These are phyloP conservation scores for Sminthopsis crassicaudata DNA, from an alignment of 2,113 vertebrate genomes.

Conservation along the genomic window DNA sequence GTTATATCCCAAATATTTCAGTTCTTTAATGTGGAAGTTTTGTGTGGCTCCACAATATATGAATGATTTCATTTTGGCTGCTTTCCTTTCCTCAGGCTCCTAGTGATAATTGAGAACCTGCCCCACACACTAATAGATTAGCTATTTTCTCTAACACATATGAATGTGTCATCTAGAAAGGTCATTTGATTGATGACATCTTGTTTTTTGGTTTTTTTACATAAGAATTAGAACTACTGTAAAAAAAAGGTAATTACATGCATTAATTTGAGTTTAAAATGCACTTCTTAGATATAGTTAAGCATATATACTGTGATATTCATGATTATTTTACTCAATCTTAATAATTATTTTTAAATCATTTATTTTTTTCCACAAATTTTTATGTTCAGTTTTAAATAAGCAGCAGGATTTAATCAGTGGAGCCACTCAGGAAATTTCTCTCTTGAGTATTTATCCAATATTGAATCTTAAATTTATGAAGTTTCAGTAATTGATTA, in stretches of 20 bases:
- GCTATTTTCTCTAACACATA: neutral
- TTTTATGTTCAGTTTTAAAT: constrained; percentile 51
- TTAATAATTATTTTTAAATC: constrained; percentile 47
- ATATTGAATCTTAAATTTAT: constrained; percentile 11
- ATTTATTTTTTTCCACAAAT: constrained; percentile 22
- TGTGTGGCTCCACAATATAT: too few relatives aligned
- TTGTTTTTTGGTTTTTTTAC: neutral
- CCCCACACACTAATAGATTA: neutral
- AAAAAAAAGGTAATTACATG: constrained; percentile 31
- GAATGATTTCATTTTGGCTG: too few relatives aligned
- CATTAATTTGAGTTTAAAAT: constrained; percentile 29
- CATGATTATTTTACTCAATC: constrained; percentile 43
- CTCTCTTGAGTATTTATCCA: constrained; percentile 35
- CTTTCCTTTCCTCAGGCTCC: neutral
- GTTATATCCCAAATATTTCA: too few relatives aligned
- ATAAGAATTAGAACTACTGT: neutral
- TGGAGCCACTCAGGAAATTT: constrained; percentile 9
- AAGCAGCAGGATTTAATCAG: constrained; percentile 45
- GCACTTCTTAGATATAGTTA: neutral
- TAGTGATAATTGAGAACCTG: constrained; percentile 16
- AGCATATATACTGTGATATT: neutral
- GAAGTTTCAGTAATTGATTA: neutral
- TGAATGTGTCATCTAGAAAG: constrained; percentile 8
- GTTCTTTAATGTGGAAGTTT: too few relatives aligned
- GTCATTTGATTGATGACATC: neutral